Base-by-base conservation (phyloP, 2,888 invertebrate species). In the Xestia xanthographa region DNA sequence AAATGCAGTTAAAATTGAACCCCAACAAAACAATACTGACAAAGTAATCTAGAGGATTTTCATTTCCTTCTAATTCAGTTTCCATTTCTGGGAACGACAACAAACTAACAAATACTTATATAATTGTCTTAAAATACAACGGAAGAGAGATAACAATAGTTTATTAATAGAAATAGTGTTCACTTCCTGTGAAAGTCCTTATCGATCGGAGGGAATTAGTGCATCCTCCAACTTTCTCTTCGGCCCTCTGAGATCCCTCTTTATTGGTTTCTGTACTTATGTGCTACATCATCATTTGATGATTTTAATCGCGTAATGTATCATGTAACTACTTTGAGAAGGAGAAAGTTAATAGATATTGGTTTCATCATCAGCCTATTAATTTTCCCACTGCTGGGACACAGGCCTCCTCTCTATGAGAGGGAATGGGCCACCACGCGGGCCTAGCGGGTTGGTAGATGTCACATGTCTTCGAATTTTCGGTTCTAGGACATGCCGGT, bases 171-270 rank as follows among this genome's bases (percentile, higher is more conserved):
- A 72, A 72, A 66, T 53, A 62, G 63, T 43, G 80, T 79, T 75
- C 66, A 69, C 80, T 89, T 91, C 91, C 91, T 91, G 92, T 87
- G 92, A 92, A 92, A 93, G 91, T 91, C n/a, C 75, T 85, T 88
- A 90, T 88, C 87, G 82, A 80, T 84, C 74, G 73, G 62, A 77
- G 77, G 75, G 68, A 74, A 88, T 87, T 77, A 74, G 80, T 83
- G 83, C 85, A 75, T 86, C 88, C 89, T 90, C 73, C 41, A 78
- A 90, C 90, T 91, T 91, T 92, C 91, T 90, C 87, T 73, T 73
- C 70, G 82, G 66, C 86, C 90, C 89, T 90, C 88, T 79, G 76
- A 77, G 82, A 75, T 77, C 84, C 87, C 85, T 79, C 76, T 60
- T 62, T n/a, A 72, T 45, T 45, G 72, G 78, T 84, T 83, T 86